A percentile compares a stretch with the other conserved stretches of the same genome.
Conservation (phyloP, 2,113 vertebrate species). For the Martes martes region DNA sequence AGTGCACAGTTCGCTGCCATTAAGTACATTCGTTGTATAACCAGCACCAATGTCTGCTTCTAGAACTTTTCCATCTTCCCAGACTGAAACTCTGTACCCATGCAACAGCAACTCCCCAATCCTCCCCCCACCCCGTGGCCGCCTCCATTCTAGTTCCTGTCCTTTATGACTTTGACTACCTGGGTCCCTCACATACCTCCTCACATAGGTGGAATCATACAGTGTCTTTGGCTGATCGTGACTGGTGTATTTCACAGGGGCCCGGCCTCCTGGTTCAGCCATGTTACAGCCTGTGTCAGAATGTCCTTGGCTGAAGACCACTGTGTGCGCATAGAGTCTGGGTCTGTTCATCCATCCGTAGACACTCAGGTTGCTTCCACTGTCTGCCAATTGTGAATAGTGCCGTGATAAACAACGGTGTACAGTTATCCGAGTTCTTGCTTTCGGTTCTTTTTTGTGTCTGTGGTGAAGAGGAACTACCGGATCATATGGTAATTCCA, state of each 20-base stretch:
- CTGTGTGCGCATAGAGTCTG: background rate
- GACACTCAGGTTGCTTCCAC: background rate
- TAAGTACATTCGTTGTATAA: background rate
- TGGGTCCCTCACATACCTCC: background rate
- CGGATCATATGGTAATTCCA: background rate
- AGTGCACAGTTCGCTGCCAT: fast-evolving
- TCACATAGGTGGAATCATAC: background rate
- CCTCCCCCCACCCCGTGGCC: background rate
- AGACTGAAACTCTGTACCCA: background rate
- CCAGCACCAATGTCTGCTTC: fast-evolving
- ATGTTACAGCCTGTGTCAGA: fast-evolving
- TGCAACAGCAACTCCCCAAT: too few relatives aligned
- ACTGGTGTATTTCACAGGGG: background rate
- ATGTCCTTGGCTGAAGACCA: background rate
- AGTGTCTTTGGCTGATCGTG: background rate
- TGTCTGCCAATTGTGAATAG: background rate
- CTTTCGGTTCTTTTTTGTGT: background rate
- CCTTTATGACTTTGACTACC: background rate
- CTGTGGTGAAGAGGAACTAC: background rate
- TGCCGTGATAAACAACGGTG: fast-evolving
- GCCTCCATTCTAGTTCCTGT: background rate
- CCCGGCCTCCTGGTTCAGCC: background rate
- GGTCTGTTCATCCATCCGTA: background rate
- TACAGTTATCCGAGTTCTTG: background rate
- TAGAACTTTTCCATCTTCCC: background rate